phyloP scores from a whole-genome alignment of 1,140 invertebrate genomes.

The Zaprionus gabonicus region DNA sequence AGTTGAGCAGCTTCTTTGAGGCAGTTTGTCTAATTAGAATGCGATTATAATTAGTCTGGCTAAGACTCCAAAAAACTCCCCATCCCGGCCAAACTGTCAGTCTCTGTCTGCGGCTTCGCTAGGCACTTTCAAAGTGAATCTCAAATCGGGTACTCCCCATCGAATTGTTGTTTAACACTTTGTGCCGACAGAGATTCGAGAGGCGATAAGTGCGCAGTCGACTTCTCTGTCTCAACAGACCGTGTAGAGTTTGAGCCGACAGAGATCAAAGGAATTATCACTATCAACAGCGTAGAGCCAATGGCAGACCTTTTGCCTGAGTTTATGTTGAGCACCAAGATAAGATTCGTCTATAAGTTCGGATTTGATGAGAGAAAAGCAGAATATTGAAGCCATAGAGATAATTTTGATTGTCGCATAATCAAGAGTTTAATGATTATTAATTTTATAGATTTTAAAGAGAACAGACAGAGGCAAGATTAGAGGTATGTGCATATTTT shows the following conservation, averaged over 20 bases:
- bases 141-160: conserved; percentile 34
- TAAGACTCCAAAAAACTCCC: conserved; percentile 20
- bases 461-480: too few relatives aligned
- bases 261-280: conserved; percentile 36
- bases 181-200: conserved; percentile 49
- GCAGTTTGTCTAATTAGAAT: conserved; percentile 80
- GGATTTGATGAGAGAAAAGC: background rate
- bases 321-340: background rate
- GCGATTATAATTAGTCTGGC: conserved; percentile 76
- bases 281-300: conserved; percentile 3
- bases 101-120: conserved; percentile 36
- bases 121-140: conserved; percentile 41
- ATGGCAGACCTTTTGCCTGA: background rate
- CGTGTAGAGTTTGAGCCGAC: conserved; percentile 13
- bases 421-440: background rate
- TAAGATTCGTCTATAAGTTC: background rate
- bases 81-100: background rate
- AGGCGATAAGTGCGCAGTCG: conserved; percentile 46
- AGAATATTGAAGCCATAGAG: background rate
- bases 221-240: conserved; percentile 20
- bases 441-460: background rate
- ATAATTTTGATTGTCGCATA: background rate
- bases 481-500: too few relatives aligned
- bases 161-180: conserved; percentile 50
- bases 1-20: conserved; percentile 52